Evolutionary conservation across 2,888 invertebrate genomes (phyloP), one percentile per base, ranked within the genome.

Genomic region (Itoplectis maculator): DNA sequence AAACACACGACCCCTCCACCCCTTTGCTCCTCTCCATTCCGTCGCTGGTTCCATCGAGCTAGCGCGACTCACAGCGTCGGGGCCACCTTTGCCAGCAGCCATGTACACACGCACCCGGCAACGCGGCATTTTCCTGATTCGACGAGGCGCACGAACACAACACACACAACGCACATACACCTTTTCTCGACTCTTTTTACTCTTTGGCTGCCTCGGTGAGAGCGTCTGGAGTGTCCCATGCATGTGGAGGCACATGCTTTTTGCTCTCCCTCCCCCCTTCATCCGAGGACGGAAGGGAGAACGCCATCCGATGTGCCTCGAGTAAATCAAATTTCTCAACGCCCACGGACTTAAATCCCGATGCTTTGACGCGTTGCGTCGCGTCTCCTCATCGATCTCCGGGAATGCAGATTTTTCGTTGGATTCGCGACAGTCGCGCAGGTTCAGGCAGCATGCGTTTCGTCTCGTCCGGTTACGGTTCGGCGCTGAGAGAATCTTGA

Each of bases 271-370:
- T n/a, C n/a, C n/a, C n/a, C n/a, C n/a, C n/a, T n/a, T n/a, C n/a
- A n/a, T n/a, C n/a, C n/a, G n/a, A n/a, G n/a, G n/a, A n/a, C n/a
- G n/a, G n/a, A n/a, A n/a, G n/a, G n/a, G n/a, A n/a, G n/a, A n/a
- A n/a, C n/a, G n/a, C n/a, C 45, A 63, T 42, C 51, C 61, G 49
- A 73, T 51, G n/a, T n/a, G 72, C 63, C 15, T 68, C 72, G 47
- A 37, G 76, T 61, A 77, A 77, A 77, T 81, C 77, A 81, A 77
- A 81, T 81, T 81, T 73, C 54, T 77, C 77, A 69, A 70, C 51
- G 68, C 56, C 13, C 51, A 61, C 61, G 23, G 68, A 51, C 40
- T 54, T 45, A 79, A 79, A 74, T 79, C 68, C 65, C 45, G 40
- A 63, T 74, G 68, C 74, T 79, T 79, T 63, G 79, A 79, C 69